A percentile compares a stretch with the other conserved stretches of the same genome.
These are phyloP conservation scores for Muntiacus muntjak DNA, from an alignment of 2,113 vertebrate genomes.

Conservation along the genomic window DNA sequence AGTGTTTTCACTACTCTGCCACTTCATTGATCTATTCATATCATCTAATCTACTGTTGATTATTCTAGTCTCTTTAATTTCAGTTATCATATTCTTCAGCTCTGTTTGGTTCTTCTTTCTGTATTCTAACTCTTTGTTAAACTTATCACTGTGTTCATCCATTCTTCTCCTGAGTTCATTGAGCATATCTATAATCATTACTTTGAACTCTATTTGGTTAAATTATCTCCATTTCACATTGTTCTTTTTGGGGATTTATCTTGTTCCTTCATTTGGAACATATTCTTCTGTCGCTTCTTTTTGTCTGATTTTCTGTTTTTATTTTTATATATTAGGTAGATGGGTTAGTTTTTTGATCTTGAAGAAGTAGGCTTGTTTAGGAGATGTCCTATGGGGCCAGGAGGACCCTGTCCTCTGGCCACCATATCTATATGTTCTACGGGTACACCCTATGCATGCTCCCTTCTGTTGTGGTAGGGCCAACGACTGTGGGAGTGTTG, in stretches of 20 bases:
- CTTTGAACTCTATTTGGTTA: background rate
- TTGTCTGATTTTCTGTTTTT: background rate
- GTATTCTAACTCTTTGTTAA: background rate
- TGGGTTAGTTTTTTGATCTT: background rate
- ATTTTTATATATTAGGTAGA: background rate
- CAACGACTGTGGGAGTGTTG: background rate
- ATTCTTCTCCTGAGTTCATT: background rate
- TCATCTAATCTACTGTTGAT: background rate
- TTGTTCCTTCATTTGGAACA: background rate
- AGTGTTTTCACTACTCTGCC: background rate
- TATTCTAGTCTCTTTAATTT: background rate
- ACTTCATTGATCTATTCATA: background rate
- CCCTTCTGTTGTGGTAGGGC: background rate
- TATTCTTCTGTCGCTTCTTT: background rate
- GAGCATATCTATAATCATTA: background rate
- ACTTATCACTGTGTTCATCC: background rate
- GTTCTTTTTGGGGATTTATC: accelerated
- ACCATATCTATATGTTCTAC: background rate
- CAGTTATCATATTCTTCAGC: background rate
- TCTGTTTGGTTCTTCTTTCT: background rate
- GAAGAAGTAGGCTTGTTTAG: background rate
- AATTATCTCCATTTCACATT: background rate
- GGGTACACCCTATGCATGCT: background rate
- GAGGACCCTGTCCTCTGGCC: background rate
- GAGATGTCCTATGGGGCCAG: background rate